phyloP scores from a whole-genome alignment of 2,797 vertebrate genomes.

The Sebastes oblongus region DNA sequence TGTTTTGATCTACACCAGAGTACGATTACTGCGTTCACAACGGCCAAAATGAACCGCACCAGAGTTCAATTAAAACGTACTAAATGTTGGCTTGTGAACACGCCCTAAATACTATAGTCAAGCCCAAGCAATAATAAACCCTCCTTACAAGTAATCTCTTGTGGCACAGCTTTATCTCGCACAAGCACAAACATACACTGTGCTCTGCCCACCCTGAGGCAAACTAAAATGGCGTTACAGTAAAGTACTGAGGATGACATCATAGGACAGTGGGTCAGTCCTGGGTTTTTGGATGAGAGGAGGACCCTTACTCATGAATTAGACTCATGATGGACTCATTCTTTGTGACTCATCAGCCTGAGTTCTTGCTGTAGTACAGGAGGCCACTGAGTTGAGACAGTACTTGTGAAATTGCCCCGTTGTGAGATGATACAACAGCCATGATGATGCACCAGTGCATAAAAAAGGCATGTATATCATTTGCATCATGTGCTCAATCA shows the following conservation, averaged over 20 bases:
- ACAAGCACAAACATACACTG: constrained; percentile 1
- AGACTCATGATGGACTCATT: constrained; percentile 26
- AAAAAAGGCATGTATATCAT: constrained; percentile 56
- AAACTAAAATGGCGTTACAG: constrained; percentile 23
- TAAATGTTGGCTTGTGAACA: too few relatives aligned
- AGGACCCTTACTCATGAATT: constrained; percentile 33
- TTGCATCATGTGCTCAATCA: constrained; percentile 74
- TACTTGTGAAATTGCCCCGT: constrained; percentile 21
- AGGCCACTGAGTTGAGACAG: constrained; percentile 2
- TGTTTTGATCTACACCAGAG: too few relatives aligned
- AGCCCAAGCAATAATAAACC: not conserved
- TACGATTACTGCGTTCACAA: too few relatives aligned
- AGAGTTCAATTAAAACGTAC: too few relatives aligned
- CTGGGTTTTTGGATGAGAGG: constrained; percentile 24
- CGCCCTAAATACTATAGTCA: not conserved
- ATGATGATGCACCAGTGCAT: constrained; percentile 34
- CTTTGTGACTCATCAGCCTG: constrained; percentile 31
- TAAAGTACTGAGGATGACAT: constrained; percentile 37
- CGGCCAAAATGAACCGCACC: too few relatives aligned
- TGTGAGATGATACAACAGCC: constrained; percentile 31
- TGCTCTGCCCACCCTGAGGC: not conserved
- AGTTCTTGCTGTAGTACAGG: constrained; percentile 8
- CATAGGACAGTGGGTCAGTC: constrained; percentile 36
- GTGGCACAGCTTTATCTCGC: not conserved
- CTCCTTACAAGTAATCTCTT: not conserved